A percentile compares a stretch with the other conserved stretches of the same genome.
These are phyloP conservation scores for Leptinotarsa lineolata DNA, from an alignment of 1,140 invertebrate species.

Conservation along the genomic window DNA sequence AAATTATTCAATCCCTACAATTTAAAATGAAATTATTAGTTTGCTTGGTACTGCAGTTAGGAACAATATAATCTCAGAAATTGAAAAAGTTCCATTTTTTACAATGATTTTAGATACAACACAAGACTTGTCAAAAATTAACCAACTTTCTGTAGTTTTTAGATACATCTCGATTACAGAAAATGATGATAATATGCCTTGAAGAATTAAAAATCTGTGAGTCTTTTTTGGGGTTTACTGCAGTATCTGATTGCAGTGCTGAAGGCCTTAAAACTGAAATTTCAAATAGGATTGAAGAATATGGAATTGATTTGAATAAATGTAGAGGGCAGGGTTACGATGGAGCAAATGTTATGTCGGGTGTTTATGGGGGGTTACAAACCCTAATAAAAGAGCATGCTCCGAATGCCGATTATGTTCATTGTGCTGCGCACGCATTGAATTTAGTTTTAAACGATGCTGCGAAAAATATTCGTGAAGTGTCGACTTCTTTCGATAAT, in stretches of 20 bases:
- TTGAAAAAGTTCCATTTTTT: constrained; percentile 37
- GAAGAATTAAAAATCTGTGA: constrained; percentile 38
- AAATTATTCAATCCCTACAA: constrained; percentile 39
- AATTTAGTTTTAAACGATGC: constrained; percentile 44
- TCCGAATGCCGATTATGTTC: constrained; percentile 42
- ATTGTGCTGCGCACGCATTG: constrained; percentile 39
- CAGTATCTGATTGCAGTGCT: constrained; percentile 35
- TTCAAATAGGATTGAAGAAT: constrained; percentile 35
- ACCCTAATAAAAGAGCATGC: constrained; percentile 36
- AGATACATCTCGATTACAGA: constrained; percentile 31
- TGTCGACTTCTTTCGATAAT: constrained; percentile 32
- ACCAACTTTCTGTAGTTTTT: constrained; percentile 36
- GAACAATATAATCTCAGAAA: constrained; percentile 32
- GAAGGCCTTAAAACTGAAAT: constrained; percentile 36
- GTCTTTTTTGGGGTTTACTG: constrained; percentile 38
- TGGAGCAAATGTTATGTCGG: constrained; percentile 34
- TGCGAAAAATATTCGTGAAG: constrained; percentile 33
- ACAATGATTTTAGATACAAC: constrained; percentile 36
- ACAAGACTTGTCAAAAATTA: constrained; percentile 33
- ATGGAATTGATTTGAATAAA: constrained; percentile 37
- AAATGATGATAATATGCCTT: constrained; percentile 34
- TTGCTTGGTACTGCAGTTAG: constrained; percentile 36
- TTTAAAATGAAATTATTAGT: constrained; percentile 39
- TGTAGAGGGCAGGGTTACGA: constrained; percentile 41
- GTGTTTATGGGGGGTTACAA: constrained; percentile 39